phyloP scores from a whole-genome alignment of 2,888 invertebrate genomes.

The Elgonia sp. region DNA sequence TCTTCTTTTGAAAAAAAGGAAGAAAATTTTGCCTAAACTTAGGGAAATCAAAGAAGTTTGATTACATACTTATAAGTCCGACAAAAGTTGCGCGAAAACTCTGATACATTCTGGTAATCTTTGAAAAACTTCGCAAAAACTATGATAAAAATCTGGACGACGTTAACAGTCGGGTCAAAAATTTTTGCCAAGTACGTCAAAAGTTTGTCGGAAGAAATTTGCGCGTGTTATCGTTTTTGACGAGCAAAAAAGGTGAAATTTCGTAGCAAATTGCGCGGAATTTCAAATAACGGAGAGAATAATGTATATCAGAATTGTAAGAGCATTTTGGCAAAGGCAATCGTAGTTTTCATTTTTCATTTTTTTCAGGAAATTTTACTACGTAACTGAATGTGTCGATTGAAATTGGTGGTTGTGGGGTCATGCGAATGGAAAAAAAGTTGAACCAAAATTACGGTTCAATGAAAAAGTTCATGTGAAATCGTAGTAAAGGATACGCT shows the following conservation, averaged over 20 bases:
- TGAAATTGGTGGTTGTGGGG: slow-evolving; percentile 7
- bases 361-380: slow-evolving; percentile 29
- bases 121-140: slow-evolving; percentile 51
- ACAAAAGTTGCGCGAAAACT: slow-evolving; percentile 61
- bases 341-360: slow-evolving; percentile 9
- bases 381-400: slow-evolving; percentile 25
- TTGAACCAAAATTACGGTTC: slow-evolving; percentile 22
- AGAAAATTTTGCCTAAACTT: slow-evolving; percentile 44
- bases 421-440: slow-evolving; percentile 16
- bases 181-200: slow-evolving; percentile 33
- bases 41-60: slow-evolving; percentile 61
- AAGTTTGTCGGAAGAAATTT: slow-evolving; percentile 40
- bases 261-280: not conserved
- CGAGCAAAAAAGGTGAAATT: not conserved
- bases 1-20: slow-evolving; percentile 3
- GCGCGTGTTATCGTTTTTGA: slow-evolving; percentile 24
- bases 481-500: slow-evolving; percentile 25
- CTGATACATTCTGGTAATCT: slow-evolving; percentile 61
- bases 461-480: slow-evolving; percentile 33
- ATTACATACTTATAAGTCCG: slow-evolving; percentile 61
- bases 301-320: slow-evolving; percentile 20
- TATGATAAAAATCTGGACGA: slow-evolving; percentile 55
- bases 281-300: slow-evolving; percentile 17
- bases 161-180: slow-evolving; percentile 47
- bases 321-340: no score